These are phyloP conservation scores for Premnoplex brunnescens DNA, from an alignment of 2,797 vertebrate species.

Conservation along the genomic window DNA sequence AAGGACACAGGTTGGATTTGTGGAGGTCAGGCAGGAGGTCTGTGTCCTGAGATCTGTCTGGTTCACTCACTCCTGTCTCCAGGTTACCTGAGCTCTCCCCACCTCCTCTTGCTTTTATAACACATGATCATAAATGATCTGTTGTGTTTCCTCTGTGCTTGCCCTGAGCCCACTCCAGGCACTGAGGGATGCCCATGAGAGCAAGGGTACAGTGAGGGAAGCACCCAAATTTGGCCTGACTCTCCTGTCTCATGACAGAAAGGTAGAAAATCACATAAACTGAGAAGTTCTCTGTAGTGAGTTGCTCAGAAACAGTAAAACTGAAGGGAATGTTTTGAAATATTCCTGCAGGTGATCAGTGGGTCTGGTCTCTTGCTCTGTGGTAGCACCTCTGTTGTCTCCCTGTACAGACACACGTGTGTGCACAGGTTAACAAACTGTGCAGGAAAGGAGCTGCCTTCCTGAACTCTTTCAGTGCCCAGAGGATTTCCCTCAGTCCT, in stretches of 20 bases:
- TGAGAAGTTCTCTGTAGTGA: neutral
- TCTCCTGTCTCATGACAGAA: neutral
- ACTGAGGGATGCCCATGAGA: neutral
- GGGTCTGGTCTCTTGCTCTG: neutral
- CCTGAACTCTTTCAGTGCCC: neutral
- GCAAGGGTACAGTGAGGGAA: neutral
- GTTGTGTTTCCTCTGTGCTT: neutral
- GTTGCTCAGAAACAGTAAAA: neutral
- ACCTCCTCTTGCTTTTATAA: neutral
- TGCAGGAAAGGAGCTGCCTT: neutral
- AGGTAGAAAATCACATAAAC: neutral
- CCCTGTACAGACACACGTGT: neutral
- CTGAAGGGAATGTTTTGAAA: neutral
- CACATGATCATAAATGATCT: neutral
- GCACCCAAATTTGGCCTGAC: neutral
- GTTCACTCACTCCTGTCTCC: neutral
- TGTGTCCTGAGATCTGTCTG: neutral
- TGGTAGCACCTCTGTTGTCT: neutral
- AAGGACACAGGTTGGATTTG: neutral
- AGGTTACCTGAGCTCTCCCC: neutral
- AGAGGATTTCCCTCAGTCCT: neutral
- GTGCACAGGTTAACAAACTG: accelerated
- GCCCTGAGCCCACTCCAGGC: neutral
- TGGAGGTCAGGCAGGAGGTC: neutral
- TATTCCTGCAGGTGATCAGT: neutral